Base-by-base conservation (phyloP, 2,888 invertebrate species). In the Heterodera filipjevi region DNA sequence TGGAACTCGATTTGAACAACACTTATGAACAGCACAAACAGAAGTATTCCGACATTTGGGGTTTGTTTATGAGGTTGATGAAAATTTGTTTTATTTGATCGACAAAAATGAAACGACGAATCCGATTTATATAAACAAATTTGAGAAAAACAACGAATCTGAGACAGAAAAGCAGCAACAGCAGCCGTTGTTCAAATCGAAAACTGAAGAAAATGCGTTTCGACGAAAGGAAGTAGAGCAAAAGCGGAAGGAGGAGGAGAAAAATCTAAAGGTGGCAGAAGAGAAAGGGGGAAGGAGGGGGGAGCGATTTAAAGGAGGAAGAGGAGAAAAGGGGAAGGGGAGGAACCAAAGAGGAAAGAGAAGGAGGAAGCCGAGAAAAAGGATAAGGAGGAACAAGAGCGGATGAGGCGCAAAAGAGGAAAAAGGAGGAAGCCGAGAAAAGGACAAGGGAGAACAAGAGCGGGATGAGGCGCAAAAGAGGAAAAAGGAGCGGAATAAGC, bases 151-250 rank as follows among this genome's bases (percentile, higher is more conserved):
- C 39, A 39, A 39, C 64, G 64, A 22, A 64, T 64, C 16, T 8
- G 27, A 64, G 6, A 27, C 16, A 64, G 64, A 27, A 27, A 27
- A 64, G 27, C 64, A 59, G 12, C 3, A 59, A 27, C n/a, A 27
- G 27, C 30, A 66, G 30, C 27, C 32, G 64, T 16, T 66, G 3
- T 76, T 76, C n/a, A 68, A 82, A 30, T 66, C 81, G 68, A 82
- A 82, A 70, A 82, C 82, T 8, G 72, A 73, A 44, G 82, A 82
- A 68, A 82, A 82, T 73, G 74, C 49, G 30, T 73, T 32, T 14
- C 66, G 39, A 66, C 80, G 81, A 19, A 81, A 76, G 66, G 77
- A 81, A 74, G 77, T 46, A 16, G 81, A 77, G 46, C 59, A 70
- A 22, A 80, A 80, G 49, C 22, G 77, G 49, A 81, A 81, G 35